These are phyloP conservation scores for Centropristis striata DNA, from an alignment of 2,113 vertebrate genomes.

Conservation along the genomic window DNA sequence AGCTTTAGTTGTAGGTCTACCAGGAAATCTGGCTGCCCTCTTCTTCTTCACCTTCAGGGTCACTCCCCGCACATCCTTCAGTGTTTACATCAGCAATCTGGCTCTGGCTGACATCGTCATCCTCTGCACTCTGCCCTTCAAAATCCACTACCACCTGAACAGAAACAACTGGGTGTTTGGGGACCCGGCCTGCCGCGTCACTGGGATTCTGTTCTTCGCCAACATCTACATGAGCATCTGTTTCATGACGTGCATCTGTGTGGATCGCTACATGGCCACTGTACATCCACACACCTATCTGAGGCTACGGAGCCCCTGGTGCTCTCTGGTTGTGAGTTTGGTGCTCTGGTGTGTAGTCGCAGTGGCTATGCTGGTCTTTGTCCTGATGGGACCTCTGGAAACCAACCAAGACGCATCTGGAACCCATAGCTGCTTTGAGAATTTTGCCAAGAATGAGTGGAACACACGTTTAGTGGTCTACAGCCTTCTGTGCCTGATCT, in stretches of 20 bases:
- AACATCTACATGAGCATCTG: conserved; percentile 88
- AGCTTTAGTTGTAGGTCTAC: conserved; percentile 84
- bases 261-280: conserved; percentile 87
- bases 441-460: conserved; percentile 77
- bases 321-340: neutral
- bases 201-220: conserved; percentile 80
- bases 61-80: conserved; percentile 70
- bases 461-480: conserved; percentile 54
- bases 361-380: conserved; percentile 33
- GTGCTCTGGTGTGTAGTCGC: conserved; percentile 77
- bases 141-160: conserved; percentile 87
- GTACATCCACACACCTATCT: conserved; percentile 86
- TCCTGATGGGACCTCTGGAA: conserved; percentile 74
- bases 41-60: conserved; percentile 77
- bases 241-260: conserved; percentile 87
- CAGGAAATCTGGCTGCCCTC: conserved; percentile 82
- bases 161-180: conserved; percentile 87
- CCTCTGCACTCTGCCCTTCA: conserved; percentile 85
- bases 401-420: neutral
- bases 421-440: conserved; percentile 84
- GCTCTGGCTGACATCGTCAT: conserved; percentile 83
- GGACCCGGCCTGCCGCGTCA: conserved; percentile 75
- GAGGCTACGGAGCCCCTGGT: conserved; percentile 52
- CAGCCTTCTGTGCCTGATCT: conserved; percentile 76
- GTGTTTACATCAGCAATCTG: conserved; percentile 87